Conservation (phyloP, 2,113 vertebrate genomes). For the Mormyrus iriodes region DNA sequence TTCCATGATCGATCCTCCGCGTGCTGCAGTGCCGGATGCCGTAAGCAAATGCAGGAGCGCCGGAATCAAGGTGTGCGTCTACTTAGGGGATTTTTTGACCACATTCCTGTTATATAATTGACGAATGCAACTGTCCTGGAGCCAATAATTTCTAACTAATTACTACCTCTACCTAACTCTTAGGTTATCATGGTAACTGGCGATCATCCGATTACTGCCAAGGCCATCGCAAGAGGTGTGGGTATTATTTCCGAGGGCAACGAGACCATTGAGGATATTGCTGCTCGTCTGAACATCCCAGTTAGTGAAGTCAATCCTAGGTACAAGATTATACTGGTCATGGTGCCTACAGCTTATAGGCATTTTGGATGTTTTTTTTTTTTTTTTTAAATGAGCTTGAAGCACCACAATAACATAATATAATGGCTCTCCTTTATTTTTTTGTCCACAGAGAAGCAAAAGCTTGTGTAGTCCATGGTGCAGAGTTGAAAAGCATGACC, state of each 20-base stretch:
- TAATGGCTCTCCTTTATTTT: neutral
- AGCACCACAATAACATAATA: neutral
- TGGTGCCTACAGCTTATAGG: neutral
- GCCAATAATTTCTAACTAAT: neutral
- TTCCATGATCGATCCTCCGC: slow-evolving; percentile 88
- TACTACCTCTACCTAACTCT: neutral
- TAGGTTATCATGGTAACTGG: slow-evolving; percentile 96
- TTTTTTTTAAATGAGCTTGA: neutral
- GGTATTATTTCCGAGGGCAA: slow-evolving; percentile 94
- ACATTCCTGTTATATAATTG: neutral
- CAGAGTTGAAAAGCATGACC: slow-evolving; percentile 80
- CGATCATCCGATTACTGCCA: slow-evolving; percentile 91
- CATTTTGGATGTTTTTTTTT: neutral
- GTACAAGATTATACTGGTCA: slow-evolving; percentile 45
- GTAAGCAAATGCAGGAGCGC: slow-evolving; percentile 88
- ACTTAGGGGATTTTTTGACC: neutral
- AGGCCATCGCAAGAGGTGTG: slow-evolving; percentile 89
- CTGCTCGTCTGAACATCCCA: slow-evolving; percentile 84
- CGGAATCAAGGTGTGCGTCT: slow-evolving; percentile 74
- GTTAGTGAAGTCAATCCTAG: slow-evolving; percentile 88
- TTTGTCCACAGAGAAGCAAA: slow-evolving; percentile 75
- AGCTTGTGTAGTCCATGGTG: slow-evolving; percentile 84
- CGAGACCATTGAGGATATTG: slow-evolving; percentile 89
- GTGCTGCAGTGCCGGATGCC: slow-evolving; percentile 78
- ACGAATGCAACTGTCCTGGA: neutral